Percentiles rank a stretch among this genome's conserved stretches.
Evolutionary conservation across 2,888 invertebrate genomes (phyloP).

Genomic region (Panopea generosa): DNA sequence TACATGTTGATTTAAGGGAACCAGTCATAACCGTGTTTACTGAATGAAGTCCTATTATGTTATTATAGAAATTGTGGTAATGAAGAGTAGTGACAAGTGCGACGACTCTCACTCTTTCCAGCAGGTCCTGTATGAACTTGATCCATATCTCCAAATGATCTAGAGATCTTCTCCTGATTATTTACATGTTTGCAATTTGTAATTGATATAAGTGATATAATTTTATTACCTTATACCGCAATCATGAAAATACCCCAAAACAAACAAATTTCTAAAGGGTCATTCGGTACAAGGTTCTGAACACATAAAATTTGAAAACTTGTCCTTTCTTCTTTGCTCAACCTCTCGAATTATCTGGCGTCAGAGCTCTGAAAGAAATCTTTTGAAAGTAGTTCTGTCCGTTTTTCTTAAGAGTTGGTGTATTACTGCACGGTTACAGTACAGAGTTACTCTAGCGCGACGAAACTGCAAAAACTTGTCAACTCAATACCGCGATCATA

Average conservation of each 20-base stretch:
- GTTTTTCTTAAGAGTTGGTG: slow-evolving; percentile 17
- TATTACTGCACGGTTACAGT: slow-evolving; percentile 38
- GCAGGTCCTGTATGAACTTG: no score
- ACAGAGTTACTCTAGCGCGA: slow-evolving; percentile 42
- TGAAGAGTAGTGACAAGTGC: no score
- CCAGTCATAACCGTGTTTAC: no score
- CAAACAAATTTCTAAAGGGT: slow-evolving; percentile 19
- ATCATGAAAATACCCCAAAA: slow-evolving; percentile 10
- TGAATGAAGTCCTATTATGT: no score
- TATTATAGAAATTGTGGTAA: no score
- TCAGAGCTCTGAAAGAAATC: slow-evolving; percentile 33
- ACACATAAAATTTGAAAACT: not conserved
- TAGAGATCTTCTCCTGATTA: not conserved
- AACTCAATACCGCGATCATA: slow-evolving; percentile 35
- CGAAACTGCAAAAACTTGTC: slow-evolving; percentile 33
- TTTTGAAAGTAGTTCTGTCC: slow-evolving; percentile 46
- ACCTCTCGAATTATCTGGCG: slow-evolving; percentile 52
- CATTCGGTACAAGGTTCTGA: slow-evolving; percentile 17
- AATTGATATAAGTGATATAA: no score
- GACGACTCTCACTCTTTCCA: no score
- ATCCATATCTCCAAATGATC: no score
- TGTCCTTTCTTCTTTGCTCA: not conserved
- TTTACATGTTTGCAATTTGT: not conserved
- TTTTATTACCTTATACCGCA: no score
- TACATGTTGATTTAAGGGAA: no score